Conservation (phyloP, 2,888 invertebrate genomes). For the Thelaira solivaga region DNA sequence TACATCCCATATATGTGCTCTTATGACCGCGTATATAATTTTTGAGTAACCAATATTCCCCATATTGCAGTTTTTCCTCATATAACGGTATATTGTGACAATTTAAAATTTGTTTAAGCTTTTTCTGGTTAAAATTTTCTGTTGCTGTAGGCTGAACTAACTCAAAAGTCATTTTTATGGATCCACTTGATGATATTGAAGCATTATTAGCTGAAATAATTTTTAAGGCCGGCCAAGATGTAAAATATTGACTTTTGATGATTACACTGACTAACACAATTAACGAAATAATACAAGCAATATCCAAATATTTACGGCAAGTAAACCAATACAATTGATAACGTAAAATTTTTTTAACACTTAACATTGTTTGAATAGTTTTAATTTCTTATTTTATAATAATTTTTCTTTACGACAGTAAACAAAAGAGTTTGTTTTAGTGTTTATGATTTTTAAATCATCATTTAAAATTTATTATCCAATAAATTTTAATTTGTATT, state of each 20-base stretch:
- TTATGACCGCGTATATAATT: slow-evolving; percentile 79
- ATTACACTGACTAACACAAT: background rate
- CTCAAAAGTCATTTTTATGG: too few relatives aligned
- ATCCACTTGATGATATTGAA: too few relatives aligned
- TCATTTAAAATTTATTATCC: too few relatives aligned
- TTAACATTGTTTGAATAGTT: background rate
- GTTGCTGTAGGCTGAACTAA: background rate
- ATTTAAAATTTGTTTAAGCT: slow-evolving; percentile 66
- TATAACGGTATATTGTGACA: slow-evolving; percentile 67
- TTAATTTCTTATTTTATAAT: background rate
- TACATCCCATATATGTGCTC: slow-evolving; percentile 78
- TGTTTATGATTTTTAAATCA: background rate
- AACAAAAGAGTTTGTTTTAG: background rate
- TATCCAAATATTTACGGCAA: slow-evolving; percentile 20
- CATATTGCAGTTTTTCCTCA: slow-evolving; percentile 68
- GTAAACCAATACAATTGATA: background rate
- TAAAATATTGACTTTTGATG: background rate
- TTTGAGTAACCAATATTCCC: slow-evolving; percentile 79
- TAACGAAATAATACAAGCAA: background rate
- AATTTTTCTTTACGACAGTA: too few relatives aligned
- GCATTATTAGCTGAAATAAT: background rate
- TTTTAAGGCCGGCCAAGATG: background rate
- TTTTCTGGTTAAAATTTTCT: slow-evolving; percentile 7
- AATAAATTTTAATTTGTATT: too few relatives aligned
- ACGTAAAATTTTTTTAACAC: background rate